Conservation (phyloP, 2,888 invertebrate genomes). For the Zaprionus obscuricornis region DNA sequence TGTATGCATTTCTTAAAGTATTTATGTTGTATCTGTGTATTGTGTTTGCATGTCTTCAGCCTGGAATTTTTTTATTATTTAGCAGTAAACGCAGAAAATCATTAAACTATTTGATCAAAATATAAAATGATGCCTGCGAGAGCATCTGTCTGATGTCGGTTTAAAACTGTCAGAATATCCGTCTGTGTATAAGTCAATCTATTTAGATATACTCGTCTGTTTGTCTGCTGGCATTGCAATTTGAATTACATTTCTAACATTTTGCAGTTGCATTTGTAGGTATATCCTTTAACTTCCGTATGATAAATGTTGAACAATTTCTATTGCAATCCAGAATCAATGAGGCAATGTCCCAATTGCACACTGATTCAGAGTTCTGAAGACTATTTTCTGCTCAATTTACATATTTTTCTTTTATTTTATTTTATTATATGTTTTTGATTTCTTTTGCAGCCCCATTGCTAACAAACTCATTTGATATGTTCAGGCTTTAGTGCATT, state of each 20-base stretch:
- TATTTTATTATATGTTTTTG: too few relatives aligned
- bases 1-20: slow-evolving; percentile 2
- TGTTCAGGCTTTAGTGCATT: slow-evolving; percentile 26
- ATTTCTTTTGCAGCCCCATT: too few relatives aligned
- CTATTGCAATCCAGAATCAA: slow-evolving; percentile 38
- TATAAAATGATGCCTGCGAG: slow-evolving; percentile 60
- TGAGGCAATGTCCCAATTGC: slow-evolving; percentile 10
- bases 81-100: slow-evolving; percentile 71
- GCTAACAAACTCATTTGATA: slow-evolving; percentile 27
- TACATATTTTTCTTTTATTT: too few relatives aligned
- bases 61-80: slow-evolving; percentile 73
- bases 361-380: too few relatives aligned
- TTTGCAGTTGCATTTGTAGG: slow-evolving; percentile 26
- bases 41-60: slow-evolving; percentile 25
- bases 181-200: slow-evolving; percentile 12
- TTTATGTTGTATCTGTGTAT: slow-evolving; percentile 14
- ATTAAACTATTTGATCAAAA: slow-evolving; percentile 73
- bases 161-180: slow-evolving; percentile 39
- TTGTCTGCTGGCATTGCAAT: slow-evolving; percentile 29
- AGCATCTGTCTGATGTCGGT: slow-evolving; percentile 60
- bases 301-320: slow-evolving; percentile 50
- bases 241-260: slow-evolving; percentile 56
- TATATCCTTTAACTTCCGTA: slow-evolving; percentile 35
- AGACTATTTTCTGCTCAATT: too few relatives aligned
- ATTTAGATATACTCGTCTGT: slow-evolving; percentile 4